A percentile compares a stretch with the other conserved stretches of the same genome.
Conservation (phyloP, 2,888 invertebrate genomes). For the Beris morrisii region DNA sequence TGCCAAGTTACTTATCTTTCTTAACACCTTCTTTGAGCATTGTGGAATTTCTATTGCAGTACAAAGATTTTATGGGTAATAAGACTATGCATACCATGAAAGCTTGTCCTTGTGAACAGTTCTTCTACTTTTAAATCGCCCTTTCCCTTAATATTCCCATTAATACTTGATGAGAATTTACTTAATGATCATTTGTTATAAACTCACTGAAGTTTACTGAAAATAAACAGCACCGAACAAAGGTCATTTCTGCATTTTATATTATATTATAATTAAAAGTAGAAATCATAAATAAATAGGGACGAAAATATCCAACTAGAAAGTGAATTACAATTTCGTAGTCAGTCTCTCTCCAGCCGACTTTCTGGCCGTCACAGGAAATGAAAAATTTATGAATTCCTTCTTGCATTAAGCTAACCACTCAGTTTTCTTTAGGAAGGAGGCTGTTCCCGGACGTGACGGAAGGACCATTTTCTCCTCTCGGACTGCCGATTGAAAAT, state of each 20-base stretch:
- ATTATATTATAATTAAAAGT: constrained; percentile 30
- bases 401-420: constrained; percentile 34
- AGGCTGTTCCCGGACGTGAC: constrained; percentile 10
- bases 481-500: constrained; percentile 6
- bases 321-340: constrained; percentile 36
- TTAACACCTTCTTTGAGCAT: too few species aligned
- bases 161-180: too few species aligned
- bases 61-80: too few species aligned
- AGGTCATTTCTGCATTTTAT: not conserved
- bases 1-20: too few species aligned
- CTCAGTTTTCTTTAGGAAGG: constrained; percentile 1
- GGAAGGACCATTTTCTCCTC: constrained; percentile 4
- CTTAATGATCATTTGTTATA: too few species aligned
- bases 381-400: constrained; percentile 39
- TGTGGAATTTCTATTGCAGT: too few species aligned
- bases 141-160: too few species aligned
- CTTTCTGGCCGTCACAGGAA: constrained; percentile 36
- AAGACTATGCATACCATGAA: too few species aligned
- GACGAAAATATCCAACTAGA: constrained; percentile 21
- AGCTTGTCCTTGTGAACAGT: too few species aligned
- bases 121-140: too few species aligned
- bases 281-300: constrained; percentile 29
- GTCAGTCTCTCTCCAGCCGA: constrained; percentile 28
- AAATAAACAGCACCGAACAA: too few species aligned
- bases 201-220: too few species aligned